phyloP scores from a whole-genome alignment of 2,888 invertebrate genomes.

The Polydrusus cervinus region DNA sequence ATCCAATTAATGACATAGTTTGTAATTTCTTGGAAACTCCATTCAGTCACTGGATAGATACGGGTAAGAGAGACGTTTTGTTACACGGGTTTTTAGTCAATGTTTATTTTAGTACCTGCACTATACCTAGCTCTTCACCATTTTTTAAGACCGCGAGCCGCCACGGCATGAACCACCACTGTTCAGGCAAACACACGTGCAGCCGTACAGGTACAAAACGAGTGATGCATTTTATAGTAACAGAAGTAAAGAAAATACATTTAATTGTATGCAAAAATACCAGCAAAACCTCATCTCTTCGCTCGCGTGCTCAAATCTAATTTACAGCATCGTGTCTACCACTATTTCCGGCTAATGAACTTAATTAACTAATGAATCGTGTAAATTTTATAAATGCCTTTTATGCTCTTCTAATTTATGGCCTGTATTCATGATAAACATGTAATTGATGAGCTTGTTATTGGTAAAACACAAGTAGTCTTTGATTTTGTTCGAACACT shows the following conservation, averaged over 20 bases:
- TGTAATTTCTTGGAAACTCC: no score
- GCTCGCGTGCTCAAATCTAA: slow-evolving; percentile 5
- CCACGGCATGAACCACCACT: no score
- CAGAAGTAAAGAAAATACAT: neutral
- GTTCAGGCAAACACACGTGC: no score
- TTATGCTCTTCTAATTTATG: slow-evolving; percentile 26
- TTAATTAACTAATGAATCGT: slow-evolving; percentile 40
- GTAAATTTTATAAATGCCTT: slow-evolving; percentile 31
- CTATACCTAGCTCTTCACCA: no score
- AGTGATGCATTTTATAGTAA: no score
- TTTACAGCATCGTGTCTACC: slow-evolving; percentile 14
- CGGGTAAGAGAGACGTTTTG: no score
- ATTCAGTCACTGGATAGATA: no score
- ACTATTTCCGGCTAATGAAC: slow-evolving; percentile 16
- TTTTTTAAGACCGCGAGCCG: no score
- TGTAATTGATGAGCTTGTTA: slow-evolving; percentile 19
- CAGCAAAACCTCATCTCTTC: neutral
- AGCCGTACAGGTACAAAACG: no score
- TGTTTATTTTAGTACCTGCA: no score
- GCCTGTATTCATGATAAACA: slow-evolving; percentile 13
- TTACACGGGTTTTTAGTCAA: no score
- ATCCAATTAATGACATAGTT: no score
- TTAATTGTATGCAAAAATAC: neutral
- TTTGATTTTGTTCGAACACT: slow-evolving; percentile 7
- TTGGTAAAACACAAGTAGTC: neutral